Evolutionary conservation across 2,888 invertebrate genomes (phyloP), one percentile per base, ranked within the genome.

Genomic region (Chrysotoxum bicinctum): DNA sequence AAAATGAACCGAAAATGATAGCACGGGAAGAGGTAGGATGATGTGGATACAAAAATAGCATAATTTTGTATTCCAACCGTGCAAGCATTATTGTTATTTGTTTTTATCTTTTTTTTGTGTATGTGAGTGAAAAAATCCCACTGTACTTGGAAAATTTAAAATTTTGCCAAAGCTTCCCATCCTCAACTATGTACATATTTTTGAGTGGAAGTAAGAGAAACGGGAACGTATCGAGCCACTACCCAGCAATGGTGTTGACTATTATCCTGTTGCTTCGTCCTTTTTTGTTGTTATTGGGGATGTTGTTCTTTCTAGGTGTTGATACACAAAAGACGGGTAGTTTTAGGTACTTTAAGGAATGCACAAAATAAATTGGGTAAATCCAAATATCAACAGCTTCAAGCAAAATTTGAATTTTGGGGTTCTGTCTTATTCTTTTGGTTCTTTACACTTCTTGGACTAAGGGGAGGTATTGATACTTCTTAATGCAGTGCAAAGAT

Each of bases 241-340:
- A 72, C 19, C 35, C 26, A 56, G 12, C 37, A 45, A 37, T 77
- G 58, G 72, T 78, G 78, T 78, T 83, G 78, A 58, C 73, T 77
- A 69, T 78, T 54, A 50, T 74, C 73, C 78, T 83, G 83, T 83
- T 83, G 83, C 78, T 74, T 37, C 69, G 14, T 68, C 48, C 19
- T 68, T 62, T 66, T 50, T 56, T 69, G 21, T 48, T 62, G n/a
- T 19, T 56, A 8, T 37, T 30, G 35, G 40, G 43, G 23, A 14
- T 10, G 56, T 45, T 70, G 3, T 26, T 72, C 45, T 45, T 21
- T 4, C 14, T 19, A n/a, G 40, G 40, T 40, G 40, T n/a, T 40
- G 40, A 0, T n/a, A 7, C 14, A 14, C 40, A 40, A n/a, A n/a
- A 40, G n/a, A 40, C n/a, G 1, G n/a, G 7, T 1, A 40, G 40